Evolutionary conservation across 2,797 vertebrate species (phyloP).

Genomic region (Labeo calbasu): DNA sequence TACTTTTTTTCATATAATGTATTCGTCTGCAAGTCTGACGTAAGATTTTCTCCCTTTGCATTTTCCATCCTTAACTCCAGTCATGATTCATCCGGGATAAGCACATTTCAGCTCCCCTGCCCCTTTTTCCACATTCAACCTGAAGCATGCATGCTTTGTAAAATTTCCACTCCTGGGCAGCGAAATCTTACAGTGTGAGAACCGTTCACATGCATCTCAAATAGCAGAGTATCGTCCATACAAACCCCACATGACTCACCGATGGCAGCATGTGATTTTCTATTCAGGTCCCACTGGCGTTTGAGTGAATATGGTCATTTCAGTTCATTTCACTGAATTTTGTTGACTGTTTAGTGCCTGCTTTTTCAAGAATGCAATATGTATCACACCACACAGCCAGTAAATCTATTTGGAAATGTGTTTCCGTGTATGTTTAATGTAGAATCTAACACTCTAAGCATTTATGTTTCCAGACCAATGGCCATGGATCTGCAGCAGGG

Average conservation of each 20-base stretch:
- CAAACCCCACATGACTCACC: constrained; percentile 36
- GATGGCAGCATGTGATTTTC: constrained; percentile 42
- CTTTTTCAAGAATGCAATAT: neutral
- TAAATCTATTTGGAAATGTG: constrained; percentile 6
- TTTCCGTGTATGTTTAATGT: constrained; percentile 9
- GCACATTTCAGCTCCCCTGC: constrained; percentile 44
- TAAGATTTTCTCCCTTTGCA: neutral
- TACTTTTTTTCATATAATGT: neutral
- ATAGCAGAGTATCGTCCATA: constrained; percentile 31
- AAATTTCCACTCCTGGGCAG: constrained; percentile 55
- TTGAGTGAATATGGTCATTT: constrained; percentile 7
- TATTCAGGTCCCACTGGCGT: constrained; percentile 32
- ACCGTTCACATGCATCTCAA: constrained; percentile 54
- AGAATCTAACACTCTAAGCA: neutral
- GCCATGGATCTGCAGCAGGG: constrained; percentile 81
- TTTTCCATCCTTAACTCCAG: constrained; percentile 23
- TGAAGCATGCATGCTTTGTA: constrained; percentile 59
- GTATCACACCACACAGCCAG: neutral
- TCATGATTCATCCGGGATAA: constrained; percentile 23
- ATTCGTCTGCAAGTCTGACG: neutral
- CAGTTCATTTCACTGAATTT: constrained; percentile 26
- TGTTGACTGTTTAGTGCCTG: constrained; percentile 16
- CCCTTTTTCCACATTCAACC: constrained; percentile 55
- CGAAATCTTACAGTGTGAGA: constrained; percentile 63
- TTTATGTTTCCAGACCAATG: constrained; percentile 83